These are phyloP conservation scores for Sympetrum striolatum DNA, from an alignment of 2,888 invertebrate genomes.

Conservation along the genomic window DNA sequence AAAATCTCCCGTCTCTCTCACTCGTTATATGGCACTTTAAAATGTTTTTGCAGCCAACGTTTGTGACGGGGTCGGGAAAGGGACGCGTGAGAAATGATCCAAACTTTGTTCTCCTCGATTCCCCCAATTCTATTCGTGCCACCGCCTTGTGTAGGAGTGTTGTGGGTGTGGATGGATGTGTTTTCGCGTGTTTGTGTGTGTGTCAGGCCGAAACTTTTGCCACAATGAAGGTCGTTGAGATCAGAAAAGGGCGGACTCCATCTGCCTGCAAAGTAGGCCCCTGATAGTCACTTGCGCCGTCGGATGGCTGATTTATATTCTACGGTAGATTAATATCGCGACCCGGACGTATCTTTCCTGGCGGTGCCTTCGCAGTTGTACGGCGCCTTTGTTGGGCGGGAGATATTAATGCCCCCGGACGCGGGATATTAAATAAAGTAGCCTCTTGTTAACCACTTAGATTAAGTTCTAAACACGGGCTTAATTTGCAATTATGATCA, in stretches of 20 bases:
- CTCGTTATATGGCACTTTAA: slow-evolving; percentile 7
- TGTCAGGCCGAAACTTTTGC: neutral
- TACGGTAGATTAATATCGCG: neutral
- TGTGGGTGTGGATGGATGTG: neutral
- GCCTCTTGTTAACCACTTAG: neutral
- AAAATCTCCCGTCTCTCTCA: neutral
- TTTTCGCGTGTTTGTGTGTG: neutral
- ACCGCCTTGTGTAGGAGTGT: neutral
- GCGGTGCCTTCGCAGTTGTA: neutral
- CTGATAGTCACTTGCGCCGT: slow-evolving; percentile 2
- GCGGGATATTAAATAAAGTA: neutral
- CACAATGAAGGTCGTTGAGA: slow-evolving; percentile 5
- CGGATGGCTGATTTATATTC: neutral
- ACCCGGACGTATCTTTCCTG: neutral
- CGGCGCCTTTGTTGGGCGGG: neutral
- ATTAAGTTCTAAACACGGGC: neutral
- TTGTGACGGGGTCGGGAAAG: neutral
- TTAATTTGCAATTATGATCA: neutral
- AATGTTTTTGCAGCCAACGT: slow-evolving; percentile 2
- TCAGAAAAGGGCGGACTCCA: neutral
- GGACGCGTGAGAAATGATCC: slow-evolving; percentile 36
- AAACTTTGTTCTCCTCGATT: neutral
- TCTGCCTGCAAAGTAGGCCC: neutral
- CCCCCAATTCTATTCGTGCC: neutral
- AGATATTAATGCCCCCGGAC: neutral